Evolutionary conservation across 2,888 invertebrate species (phyloP).

Genomic region (Willowsia nigromaculata): DNA sequence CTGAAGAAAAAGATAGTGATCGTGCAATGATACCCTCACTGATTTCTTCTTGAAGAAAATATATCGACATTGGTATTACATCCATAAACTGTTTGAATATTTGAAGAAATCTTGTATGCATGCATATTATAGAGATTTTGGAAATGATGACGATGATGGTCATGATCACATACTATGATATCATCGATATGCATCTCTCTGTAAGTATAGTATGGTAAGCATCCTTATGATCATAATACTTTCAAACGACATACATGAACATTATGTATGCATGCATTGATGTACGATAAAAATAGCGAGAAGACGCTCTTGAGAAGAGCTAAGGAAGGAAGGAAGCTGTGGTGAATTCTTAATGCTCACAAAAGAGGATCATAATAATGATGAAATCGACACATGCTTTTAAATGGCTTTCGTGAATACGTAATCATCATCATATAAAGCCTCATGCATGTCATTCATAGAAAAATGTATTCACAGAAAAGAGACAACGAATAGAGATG

Average conservation of each 20-base stretch:
- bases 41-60: constrained; percentile 31
- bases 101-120: constrained; percentile 26
- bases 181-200: too few relatives aligned
- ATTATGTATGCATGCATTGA: constrained; percentile 36
- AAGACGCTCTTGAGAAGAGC: neutral
- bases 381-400: constrained; percentile 64
- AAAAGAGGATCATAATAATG: constrained; percentile 55
- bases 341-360: constrained; percentile 37
- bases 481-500: neutral
- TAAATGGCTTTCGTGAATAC: constrained; percentile 48
- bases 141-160: constrained; percentile 48
- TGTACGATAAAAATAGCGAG: neutral
- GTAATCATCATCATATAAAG: constrained; percentile 7
- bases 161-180: neutral
- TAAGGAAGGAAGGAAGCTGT: constrained; percentile 5
- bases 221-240: neutral
- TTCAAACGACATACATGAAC: neutral
- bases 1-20: neutral
- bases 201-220: neutral
- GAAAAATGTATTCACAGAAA: neutral
- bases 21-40: constrained; percentile 8
- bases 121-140: constrained; percentile 49
- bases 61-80: constrained; percentile 10
- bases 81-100: constrained; percentile 44
- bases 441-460: neutral